Conservation (phyloP, 2,113 vertebrate genomes). For the Telmatochromis sp. region DNA sequence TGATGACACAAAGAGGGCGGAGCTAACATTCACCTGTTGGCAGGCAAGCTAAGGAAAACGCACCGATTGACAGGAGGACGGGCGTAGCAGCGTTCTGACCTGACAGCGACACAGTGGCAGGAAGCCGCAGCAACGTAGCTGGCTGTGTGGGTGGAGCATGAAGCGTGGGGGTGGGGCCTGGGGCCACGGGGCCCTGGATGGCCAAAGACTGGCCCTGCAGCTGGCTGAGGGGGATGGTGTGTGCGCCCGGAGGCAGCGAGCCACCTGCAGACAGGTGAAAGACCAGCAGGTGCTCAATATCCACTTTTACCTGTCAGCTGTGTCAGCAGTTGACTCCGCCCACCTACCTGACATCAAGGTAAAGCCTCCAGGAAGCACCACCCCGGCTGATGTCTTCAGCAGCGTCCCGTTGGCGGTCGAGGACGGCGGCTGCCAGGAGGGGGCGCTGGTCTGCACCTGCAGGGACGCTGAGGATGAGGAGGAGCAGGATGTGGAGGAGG, state of each 20-base stretch:
- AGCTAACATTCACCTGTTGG: background rate
- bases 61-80: background rate
- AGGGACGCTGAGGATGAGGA: background rate
- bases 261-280: conserved; percentile 50
- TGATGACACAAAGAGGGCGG: conserved; percentile 21
- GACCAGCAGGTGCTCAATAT: background rate
- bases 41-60: background rate
- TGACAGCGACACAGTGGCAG: conserved; percentile 67
- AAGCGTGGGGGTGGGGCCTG: conserved; percentile 35
- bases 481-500: conserved; percentile 67
- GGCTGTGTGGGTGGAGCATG: conserved; percentile 56
- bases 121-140: conserved; percentile 67
- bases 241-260: conserved; percentile 62
- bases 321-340: background rate
- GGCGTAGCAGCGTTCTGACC: conserved; percentile 43
- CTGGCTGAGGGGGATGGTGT: conserved; percentile 72
- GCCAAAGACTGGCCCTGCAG: conserved; percentile 58
- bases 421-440: conserved; percentile 83
- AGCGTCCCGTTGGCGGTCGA: conserved; percentile 84
- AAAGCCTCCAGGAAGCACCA: conserved; percentile 87
- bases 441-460: conserved; percentile 69
- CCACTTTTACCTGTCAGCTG: background rate
- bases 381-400: conserved; percentile 82
- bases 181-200: conserved; percentile 57
- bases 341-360: conserved; percentile 86